Base-by-base conservation (phyloP, 2,888 invertebrate genomes). In the Melanchra persicariae region DNA sequence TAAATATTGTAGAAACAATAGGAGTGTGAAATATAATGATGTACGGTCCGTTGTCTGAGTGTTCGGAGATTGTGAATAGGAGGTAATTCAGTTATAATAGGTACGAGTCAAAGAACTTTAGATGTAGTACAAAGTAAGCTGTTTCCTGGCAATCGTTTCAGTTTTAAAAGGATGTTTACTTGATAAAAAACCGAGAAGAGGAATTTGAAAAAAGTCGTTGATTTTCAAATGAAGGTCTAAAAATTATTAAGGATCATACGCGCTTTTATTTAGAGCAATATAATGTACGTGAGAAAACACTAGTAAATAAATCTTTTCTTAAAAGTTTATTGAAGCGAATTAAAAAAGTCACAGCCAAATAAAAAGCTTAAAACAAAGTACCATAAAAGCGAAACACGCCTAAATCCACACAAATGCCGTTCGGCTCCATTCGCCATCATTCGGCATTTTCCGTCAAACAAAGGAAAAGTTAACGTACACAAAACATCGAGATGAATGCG, bases 11-110 rank as follows among this genome's bases (percentile, higher is more conserved):
- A 40, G 65, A 70, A 81, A 80, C 81, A 80, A 81, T 80, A 68
- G 81, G 62, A 77, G 63, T 80, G 69, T 77, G 81, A 70, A 81
- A 77, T 77, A 81, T 77, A 80, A 81, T 80, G 81, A 80, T 77
- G 67, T 74, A 73, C 52, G 66, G 74, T 70, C 81, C 81, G 81
- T 66, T 77, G 68, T 65, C 61, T 57, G 57, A 68, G 45, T 73
- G 79, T 79, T 79, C 59, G 65, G 64, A 52, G 40, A 52, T 69
- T 57, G 52, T 67, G 79, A 79, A 79, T 79, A 62, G 65, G 43
- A 59, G 73, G 79, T 73, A 77, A 81, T 79, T 79, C 73, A 51
- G 58, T 69, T 63, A 49, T 79, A 81, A 79, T 77, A 77, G 72
- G 6, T 63, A 57, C 30, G 30, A 81, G 79, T 81, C 79, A 81